phyloP scores from a whole-genome alignment of 92 coral and sea anemone species.

The Umimayanthus kanabou region DNA sequence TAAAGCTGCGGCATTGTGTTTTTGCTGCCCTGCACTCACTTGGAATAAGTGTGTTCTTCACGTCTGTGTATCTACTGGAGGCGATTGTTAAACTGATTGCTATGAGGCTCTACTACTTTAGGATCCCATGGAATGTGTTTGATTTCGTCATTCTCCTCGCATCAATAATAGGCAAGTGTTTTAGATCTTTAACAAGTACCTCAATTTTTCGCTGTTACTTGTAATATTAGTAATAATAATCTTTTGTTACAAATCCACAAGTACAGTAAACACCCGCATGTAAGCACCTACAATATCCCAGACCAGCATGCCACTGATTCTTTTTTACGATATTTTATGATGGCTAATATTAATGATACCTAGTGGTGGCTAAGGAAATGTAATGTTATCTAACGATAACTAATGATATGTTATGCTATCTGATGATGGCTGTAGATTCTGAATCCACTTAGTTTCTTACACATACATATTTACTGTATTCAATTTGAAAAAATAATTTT shows the following conservation, averaged over 20 bases:
- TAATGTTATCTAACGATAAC: no score
- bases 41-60: constrained; percentile 51
- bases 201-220: background rate
- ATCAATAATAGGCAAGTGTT: constrained; percentile 77
- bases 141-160: constrained; percentile 83
- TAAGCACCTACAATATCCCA: no score
- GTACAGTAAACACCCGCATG: no score
- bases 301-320: no score
- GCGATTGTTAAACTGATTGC: constrained; percentile 82
- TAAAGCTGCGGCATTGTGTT: constrained; percentile 7
- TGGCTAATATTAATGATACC: no score
- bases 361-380: no score
- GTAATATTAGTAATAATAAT: background rate
- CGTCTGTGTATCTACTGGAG: constrained; percentile 84
- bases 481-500: no score
- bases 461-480: no score
- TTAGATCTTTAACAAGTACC: background rate
- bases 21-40: constrained; percentile 21
- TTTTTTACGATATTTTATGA: no score
- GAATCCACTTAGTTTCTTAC: no score
- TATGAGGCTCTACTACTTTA: constrained; percentile 80
- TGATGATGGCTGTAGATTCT: no score
- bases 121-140: constrained; percentile 86
- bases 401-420: no score
- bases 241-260: background rate